phyloP scores from a whole-genome alignment of 2,797 vertebrate species.

The Sitta carolinensis region DNA sequence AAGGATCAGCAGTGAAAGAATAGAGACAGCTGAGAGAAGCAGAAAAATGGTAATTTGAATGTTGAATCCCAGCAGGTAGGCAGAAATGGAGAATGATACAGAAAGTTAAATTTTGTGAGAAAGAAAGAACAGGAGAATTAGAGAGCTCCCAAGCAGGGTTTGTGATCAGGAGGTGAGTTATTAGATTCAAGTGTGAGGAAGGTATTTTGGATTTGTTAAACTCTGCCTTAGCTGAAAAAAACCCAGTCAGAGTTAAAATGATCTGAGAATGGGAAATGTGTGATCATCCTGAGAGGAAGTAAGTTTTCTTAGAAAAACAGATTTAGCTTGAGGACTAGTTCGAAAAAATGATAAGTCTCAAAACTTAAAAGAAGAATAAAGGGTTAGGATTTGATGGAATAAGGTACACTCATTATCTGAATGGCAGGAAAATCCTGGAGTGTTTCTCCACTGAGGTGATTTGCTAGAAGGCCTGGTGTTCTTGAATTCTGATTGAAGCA shows the following conservation, averaged over 20 bases:
- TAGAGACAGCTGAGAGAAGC: neutral
- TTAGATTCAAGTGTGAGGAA: neutral
- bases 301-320: neutral
- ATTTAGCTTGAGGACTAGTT: neutral
- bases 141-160: neutral
- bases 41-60: neutral
- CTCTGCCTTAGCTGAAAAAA: neutral
- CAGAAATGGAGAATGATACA: neutral
- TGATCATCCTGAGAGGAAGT: neutral
- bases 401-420: neutral
- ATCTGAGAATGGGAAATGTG: neutral
- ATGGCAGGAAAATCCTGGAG: neutral
- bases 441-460: neutral
- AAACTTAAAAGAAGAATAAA: neutral
- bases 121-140: neutral
- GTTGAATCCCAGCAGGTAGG: neutral
- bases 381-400: neutral
- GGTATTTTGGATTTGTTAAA: neutral
- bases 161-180: neutral
- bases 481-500: neutral
- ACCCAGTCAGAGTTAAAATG: neutral
- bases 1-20: neutral
- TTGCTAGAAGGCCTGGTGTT: neutral
- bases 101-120: neutral
- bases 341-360: neutral